Conservation (phyloP, 2,888 invertebrate species). For the Julus scandinavius region DNA sequence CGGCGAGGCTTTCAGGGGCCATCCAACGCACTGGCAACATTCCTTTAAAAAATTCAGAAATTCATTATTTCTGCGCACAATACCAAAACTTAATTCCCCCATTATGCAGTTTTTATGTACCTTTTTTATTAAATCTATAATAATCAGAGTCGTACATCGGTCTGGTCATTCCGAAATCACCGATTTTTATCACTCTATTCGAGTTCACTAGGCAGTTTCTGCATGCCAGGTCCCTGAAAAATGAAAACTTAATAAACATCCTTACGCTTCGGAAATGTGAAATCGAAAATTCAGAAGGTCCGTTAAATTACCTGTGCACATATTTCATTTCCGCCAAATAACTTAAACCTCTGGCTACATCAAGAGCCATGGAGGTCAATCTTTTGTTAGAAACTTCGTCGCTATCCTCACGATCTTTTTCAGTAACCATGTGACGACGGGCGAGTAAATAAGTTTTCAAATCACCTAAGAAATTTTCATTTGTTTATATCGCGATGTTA, state of each 20-base stretch:
- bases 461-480: slow-evolving; percentile 71
- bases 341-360: slow-evolving; percentile 84
- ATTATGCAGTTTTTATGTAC: slow-evolving; percentile 63
- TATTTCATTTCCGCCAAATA: slow-evolving; percentile 86
- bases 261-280: background rate
- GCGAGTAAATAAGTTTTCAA: slow-evolving; percentile 88
- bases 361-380: slow-evolving; percentile 87
- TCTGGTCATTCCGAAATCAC: slow-evolving; percentile 93
- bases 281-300: background rate
- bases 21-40: slow-evolving; percentile 93
- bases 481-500: background rate
- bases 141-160: slow-evolving; percentile 89
- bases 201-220: slow-evolving; percentile 83
- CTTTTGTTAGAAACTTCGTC: slow-evolving; percentile 83
- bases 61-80: background rate
- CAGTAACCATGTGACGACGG: slow-evolving; percentile 81
- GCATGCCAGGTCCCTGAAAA: slow-evolving; percentile 79
- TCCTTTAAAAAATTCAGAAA: slow-evolving; percentile 64
- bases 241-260: background rate
- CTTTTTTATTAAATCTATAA: slow-evolving; percentile 87
- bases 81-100: background rate
- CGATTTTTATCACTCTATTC: slow-evolving; percentile 77
- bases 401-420: slow-evolving; percentile 73
- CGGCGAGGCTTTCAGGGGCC: slow-evolving; percentile 86
- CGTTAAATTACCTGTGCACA: slow-evolving; percentile 75